A percentile compares a stretch with the other conserved stretches of the same genome.
Conservation (phyloP, 1,140 invertebrate genomes). For the Drosophila baimaii region DNA sequence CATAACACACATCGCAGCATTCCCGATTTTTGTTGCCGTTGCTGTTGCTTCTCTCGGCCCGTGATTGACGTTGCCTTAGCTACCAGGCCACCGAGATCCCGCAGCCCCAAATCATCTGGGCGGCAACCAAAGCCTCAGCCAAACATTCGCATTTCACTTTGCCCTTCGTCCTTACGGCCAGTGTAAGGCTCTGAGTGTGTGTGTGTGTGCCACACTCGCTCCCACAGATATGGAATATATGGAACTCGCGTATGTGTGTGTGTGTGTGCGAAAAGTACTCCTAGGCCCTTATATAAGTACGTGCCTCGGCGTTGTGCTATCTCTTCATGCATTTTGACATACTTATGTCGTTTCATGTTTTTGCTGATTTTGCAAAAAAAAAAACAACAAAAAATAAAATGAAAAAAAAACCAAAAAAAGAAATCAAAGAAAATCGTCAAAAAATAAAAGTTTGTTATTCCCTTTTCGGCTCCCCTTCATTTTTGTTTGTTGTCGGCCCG, state of each 20-base stretch:
- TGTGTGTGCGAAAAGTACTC: slow-evolving; percentile 64
- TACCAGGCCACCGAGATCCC: slow-evolving; percentile 53
- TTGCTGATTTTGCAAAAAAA: slow-evolving; percentile 76
- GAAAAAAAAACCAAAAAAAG: slow-evolving; percentile 4
- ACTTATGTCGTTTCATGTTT: slow-evolving; percentile 83
- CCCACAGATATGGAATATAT: slow-evolving; percentile 43
- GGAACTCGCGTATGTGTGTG: slow-evolving; percentile 13
- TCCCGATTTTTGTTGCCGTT: slow-evolving; percentile 47
- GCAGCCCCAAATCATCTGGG: slow-evolving; percentile 76
- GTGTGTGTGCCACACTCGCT: slow-evolving; percentile 43
- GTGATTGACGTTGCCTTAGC: slow-evolving; percentile 76
- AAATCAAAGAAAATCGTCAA: slow-evolving; percentile 18
- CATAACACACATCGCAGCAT: slow-evolving; percentile 43
- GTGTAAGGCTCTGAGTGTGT: slow-evolving; percentile 15
- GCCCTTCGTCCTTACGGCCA: slow-evolving; percentile 62
- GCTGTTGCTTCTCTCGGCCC: slow-evolving; percentile 49
- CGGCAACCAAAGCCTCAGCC: slow-evolving; percentile 72
- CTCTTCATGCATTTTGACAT: slow-evolving; percentile 81
- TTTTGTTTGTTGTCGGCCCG: slow-evolving; percentile 50
- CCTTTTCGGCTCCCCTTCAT: slow-evolving; percentile 34
- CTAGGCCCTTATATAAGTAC: slow-evolving; percentile 79
- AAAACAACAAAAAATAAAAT: slow-evolving; percentile 7
- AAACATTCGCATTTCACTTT: slow-evolving; percentile 72
- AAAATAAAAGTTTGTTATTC: slow-evolving; percentile 58
- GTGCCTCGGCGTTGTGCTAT: slow-evolving; percentile 68